A percentile compares a stretch with the other conserved stretches of the same genome.
Evolutionary conservation across 2,797 vertebrate species (phyloP).

Genomic region (Discoglossus pictus): DNA sequence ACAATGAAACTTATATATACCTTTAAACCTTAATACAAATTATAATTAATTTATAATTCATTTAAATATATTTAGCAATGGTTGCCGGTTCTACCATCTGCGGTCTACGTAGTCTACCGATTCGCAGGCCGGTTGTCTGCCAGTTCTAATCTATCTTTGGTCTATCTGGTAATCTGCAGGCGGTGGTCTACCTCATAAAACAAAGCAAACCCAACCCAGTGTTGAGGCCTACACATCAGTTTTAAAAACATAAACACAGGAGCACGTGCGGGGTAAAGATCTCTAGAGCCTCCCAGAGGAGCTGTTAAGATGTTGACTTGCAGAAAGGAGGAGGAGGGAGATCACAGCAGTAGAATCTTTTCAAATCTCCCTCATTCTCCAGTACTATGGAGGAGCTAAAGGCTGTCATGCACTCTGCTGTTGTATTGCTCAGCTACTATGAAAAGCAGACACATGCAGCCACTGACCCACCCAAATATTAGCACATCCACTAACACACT

Average conservation of each 20-base stretch:
- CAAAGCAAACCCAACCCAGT: background rate
- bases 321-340: slow-evolving; percentile 11
- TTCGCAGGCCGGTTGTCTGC: no score
- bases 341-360: slow-evolving; percentile 58
- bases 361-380: slow-evolving; percentile 90
- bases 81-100: no score
- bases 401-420: slow-evolving; percentile 71
- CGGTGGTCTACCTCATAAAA: no score
- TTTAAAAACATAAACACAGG: slow-evolving; percentile 11
- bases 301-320: slow-evolving; percentile 58
- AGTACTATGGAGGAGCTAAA: slow-evolving; percentile 65
- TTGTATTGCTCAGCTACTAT: slow-evolving; percentile 4
- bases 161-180: no score
- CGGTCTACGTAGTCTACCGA: no score
- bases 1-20: no score
- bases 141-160: no score
- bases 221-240: background rate
- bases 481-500: background rate
- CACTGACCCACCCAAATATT: background rate
- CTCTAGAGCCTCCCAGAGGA: slow-evolving; percentile 8
- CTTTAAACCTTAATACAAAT: no score
- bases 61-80: no score
- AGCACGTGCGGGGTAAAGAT: slow-evolving; percentile 36
- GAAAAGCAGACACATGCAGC: slow-evolving; percentile 46
- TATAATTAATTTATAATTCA: no score